Conservation (phyloP, 2,888 invertebrate species). For the Plebejus melissa region DNA sequence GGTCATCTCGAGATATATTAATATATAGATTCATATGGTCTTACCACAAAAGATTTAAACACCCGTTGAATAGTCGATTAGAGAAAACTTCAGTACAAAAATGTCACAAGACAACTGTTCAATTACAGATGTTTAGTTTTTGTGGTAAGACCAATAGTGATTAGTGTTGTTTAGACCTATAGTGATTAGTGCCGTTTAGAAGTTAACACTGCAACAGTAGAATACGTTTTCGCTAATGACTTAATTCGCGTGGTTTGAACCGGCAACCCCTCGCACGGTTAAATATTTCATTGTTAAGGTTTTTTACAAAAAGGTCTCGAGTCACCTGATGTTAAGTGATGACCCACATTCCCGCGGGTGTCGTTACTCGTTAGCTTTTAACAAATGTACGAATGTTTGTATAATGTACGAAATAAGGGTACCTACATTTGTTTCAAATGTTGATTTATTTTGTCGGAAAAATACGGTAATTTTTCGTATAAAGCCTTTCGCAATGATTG, state of each 20-base stretch:
- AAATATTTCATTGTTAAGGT: conserved; percentile 9
- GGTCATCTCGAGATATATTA: too few relatives aligned
- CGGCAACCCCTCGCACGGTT: neutral
- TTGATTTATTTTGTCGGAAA: conserved; percentile 2
- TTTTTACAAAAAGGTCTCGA: conserved; percentile 18
- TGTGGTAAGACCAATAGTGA: too few relatives aligned
- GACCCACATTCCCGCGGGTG: conserved; percentile 8
- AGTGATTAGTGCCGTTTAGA: too few relatives aligned
- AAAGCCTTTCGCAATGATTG: neutral
- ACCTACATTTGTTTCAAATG: conserved; percentile 9
- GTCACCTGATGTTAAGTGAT: conserved; percentile 18
- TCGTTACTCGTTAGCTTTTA: conserved; percentile 10
- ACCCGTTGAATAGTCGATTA: too few relatives aligned
- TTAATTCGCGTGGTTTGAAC: neutral
- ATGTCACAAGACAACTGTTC: too few relatives aligned
- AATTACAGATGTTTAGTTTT: too few relatives aligned
- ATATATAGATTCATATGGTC: too few relatives aligned
- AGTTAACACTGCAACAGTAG: neutral
- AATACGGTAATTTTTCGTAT: neutral
- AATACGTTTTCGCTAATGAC: conserved; percentile 12
- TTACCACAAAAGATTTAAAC: too few relatives aligned
- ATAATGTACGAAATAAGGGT: neutral
- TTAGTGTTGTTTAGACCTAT: too few relatives aligned
- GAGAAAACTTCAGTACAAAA: too few relatives aligned
- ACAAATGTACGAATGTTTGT: neutral